Evolutionary conservation across 1,140 invertebrate species (phyloP).

Genomic region (Drosophila quadrilineata): DNA sequence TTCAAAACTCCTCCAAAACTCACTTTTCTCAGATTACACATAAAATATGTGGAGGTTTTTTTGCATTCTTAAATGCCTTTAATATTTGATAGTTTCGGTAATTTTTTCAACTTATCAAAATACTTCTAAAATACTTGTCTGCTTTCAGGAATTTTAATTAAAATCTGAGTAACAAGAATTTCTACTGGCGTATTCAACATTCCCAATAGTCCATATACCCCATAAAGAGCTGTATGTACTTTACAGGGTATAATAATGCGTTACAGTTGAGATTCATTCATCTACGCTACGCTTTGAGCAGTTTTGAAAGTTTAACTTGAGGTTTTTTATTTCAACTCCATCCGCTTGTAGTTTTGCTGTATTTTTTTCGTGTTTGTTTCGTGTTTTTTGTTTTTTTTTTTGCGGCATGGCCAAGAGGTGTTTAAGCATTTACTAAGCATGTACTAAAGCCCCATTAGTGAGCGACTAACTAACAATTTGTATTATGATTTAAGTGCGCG

Average conservation of each 20-base stretch:
- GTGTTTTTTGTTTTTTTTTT: constrained; percentile 6
- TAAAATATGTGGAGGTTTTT: too few relatives aligned
- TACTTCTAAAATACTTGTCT: too few relatives aligned
- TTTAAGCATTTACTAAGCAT: background rate
- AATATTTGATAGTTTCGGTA: too few relatives aligned
- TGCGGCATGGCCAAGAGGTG: constrained; percentile 1
- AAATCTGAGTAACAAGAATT: background rate
- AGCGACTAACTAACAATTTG: background rate
- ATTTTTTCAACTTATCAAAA: too few relatives aligned
- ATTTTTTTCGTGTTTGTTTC: too few relatives aligned
- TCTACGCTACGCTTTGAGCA: constrained; percentile 14
- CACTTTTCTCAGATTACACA: too few relatives aligned
- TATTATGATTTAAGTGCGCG: constrained; percentile 4
- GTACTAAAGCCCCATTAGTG: constrained; percentile 5
- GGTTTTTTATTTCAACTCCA: too few relatives aligned
- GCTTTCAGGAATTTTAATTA: too few relatives aligned
- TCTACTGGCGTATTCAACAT: background rate
- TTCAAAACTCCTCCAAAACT: too few relatives aligned
- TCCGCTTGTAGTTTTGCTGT: too few relatives aligned
- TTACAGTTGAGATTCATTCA: constrained; percentile 26
- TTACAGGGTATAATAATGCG: constrained; percentile 12
- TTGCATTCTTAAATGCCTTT: too few relatives aligned
- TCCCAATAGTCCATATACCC: background rate
- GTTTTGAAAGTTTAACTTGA: constrained; percentile 27
- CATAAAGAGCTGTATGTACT: background rate